A percentile compares a stretch with the other conserved stretches of the same genome.
These are phyloP conservation scores for Bombylius major DNA, from an alignment of 2,888 invertebrate genomes.

Conservation along the genomic window DNA sequence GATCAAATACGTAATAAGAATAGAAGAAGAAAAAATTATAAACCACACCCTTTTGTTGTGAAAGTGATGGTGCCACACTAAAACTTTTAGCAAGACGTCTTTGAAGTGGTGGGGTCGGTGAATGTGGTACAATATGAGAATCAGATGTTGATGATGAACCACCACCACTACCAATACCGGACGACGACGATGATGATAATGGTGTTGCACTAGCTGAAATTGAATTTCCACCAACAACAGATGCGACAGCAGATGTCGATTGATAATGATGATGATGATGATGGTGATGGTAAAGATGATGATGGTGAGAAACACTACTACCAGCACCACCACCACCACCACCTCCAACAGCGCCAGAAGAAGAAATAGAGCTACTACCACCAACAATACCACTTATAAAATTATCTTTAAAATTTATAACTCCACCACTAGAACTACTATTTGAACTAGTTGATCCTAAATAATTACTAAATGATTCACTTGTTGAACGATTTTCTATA, in stretches of 20 bases:
- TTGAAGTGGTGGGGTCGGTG: conserved; percentile 73
- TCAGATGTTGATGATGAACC: conserved; percentile 19
- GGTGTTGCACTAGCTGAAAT: conserved; percentile 16
- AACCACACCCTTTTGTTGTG: conserved; percentile 37
- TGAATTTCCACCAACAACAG: conserved; percentile 1
- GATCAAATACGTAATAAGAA: too few relatives aligned
- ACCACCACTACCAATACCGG: conserved; percentile 15
- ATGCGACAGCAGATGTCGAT: conserved; percentile 16
- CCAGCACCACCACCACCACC: conserved; percentile 13
- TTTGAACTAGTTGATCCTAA: conserved; percentile 1
- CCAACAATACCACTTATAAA: conserved; percentile 14
- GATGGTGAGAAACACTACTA: conserved; percentile 14
- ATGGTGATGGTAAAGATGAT: not conserved
- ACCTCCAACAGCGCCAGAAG: conserved; percentile 1
- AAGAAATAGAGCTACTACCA: conserved; percentile 11
- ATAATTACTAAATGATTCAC: conserved; percentile 6
- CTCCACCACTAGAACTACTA: conserved; percentile 10
- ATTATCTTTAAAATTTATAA: conserved; percentile 9
- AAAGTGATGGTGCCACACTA: conserved; percentile 64
- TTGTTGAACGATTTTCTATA: conserved; percentile 31
- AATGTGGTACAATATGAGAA: conserved; percentile 42
- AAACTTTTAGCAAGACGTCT: conserved; percentile 84
- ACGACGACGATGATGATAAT: conserved; percentile 15
- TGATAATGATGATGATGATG: conserved; percentile 26
- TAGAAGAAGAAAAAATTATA: not conserved